Base-by-base conservation (phyloP, 2,797 vertebrate species). In the Picus viridis region DNA sequence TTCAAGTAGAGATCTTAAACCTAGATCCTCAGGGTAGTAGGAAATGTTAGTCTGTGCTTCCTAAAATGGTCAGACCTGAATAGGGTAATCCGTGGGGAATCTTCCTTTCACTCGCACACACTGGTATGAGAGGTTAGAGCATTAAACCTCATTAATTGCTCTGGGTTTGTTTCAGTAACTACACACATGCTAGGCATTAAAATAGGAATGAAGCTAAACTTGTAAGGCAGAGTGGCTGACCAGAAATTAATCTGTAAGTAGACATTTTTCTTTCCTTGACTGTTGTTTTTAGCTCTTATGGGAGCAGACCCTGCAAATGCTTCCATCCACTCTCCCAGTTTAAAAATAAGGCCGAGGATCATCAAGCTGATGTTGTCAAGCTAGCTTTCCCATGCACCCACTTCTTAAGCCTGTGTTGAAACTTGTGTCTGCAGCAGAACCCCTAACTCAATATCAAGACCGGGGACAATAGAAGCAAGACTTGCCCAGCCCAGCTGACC, bases 1-100 rank as follows among this genome's bases (percentile, higher is more conserved):
- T 96, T 89, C 84, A 80, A 97, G 77, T 94, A 89, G 45, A 96
- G 75, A 77, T 58, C 77, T 88, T 78, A 81, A 92, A 93, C 67
- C 72, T 64, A 43, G 92, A 84, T 88, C 30, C 58, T 41, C 58
- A 86, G 39, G 86, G 32, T 65, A 84, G 39, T 57, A n/a, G 36
- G 41, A 86, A 95, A 80, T 90, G 81, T 77, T 80, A 71, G 83
- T 53, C 63, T 90, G 0, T 79, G 39, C 93, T 23, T 1, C 88
- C 78, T 91, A 20, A 88, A 86, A 10, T 39, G 79, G 67, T 73
- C 43, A 76, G 62, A 54, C 3, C 1, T 88, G 54, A 54, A 68
- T 49, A 54, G 20, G 15, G 7, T 81, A 86, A 70, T 68, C 69
- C 26, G 8, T 5, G 2, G 83, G 53, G 80, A 74, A 82, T 39